Percentiles rank a stretch among this genome's conserved stretches.
These are phyloP conservation scores for Phyto melanocephala DNA, from an alignment of 2,888 invertebrate species.

Conservation along the genomic window DNA sequence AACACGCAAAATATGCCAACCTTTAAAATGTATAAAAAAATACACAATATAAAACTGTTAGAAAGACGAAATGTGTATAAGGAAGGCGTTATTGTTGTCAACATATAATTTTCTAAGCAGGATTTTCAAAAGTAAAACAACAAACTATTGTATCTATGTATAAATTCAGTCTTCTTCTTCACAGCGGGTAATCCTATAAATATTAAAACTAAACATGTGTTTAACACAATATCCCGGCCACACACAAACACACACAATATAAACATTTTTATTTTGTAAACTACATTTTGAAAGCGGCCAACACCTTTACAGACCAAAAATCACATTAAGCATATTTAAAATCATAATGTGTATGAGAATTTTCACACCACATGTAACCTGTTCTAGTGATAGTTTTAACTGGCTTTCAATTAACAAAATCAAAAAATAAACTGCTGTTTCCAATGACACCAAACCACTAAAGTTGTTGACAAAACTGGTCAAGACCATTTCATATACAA, in stretches of 20 bases:
- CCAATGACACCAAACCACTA: conserved; percentile 30
- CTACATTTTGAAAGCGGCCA: conserved; percentile 26
- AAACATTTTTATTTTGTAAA: background rate
- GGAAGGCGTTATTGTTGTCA: conserved; percentile 61
- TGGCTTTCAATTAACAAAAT: conserved; percentile 22
- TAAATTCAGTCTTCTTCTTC: conserved; percentile 33
- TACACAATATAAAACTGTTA: background rate
- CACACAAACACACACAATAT: conserved; percentile 58
- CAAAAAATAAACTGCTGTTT: conserved; percentile 18
- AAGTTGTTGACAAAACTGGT: conserved; percentile 3
- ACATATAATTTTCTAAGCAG: conserved; percentile 47
- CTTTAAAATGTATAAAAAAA: background rate
- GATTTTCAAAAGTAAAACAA: conserved; percentile 35
- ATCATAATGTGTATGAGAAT: conserved; percentile 2
- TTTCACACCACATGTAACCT: conserved; percentile 56
- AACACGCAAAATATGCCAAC: conserved; percentile 35
- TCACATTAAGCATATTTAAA: conserved; percentile 35
- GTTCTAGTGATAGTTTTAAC: conserved; percentile 38
- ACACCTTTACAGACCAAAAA: conserved; percentile 46
- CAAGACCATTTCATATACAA: background rate
- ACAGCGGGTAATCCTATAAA: conserved; percentile 57
- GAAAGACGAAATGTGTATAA: background rate
- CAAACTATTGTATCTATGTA: conserved; percentile 26
- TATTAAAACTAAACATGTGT: conserved; percentile 60
- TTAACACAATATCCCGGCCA: conserved; percentile 55